Percentiles rank a stretch among this genome's conserved stretches.
These are phyloP conservation scores for Magallana angulata DNA, from an alignment of 1,140 invertebrate genomes.

Conservation along the genomic window DNA sequence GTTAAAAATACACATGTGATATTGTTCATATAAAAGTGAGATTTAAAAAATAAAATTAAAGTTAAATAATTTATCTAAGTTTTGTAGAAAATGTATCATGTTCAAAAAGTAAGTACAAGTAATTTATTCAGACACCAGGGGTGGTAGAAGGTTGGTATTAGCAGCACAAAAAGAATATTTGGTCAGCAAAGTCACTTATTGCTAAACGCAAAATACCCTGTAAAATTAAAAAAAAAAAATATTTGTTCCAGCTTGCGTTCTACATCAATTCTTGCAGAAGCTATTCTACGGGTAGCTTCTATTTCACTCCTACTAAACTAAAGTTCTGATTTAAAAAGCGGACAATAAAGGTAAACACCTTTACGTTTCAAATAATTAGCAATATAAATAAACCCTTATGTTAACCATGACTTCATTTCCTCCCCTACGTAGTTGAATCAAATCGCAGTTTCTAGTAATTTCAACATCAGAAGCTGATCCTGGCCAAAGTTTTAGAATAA, in stretches of 20 bases:
- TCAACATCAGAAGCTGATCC: slow-evolving; percentile 43
- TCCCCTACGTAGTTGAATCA: background rate
- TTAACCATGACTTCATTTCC: background rate
- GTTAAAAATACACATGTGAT: no score
- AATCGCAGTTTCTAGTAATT: background rate
- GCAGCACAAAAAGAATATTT: no score
- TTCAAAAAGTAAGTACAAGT: background rate
- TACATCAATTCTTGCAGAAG: slow-evolving; percentile 11
- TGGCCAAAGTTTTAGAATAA: slow-evolving; percentile 25
- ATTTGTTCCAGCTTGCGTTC: slow-evolving; percentile 54
- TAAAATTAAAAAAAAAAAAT: slow-evolving; percentile 43
- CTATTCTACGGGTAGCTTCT: background rate
- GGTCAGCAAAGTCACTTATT: no score
- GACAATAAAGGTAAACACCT: no score
- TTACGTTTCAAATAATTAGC: no score
- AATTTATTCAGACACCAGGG: background rate
- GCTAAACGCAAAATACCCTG: background rate
- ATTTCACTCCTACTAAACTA: background rate
- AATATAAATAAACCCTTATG: no score
- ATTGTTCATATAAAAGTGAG: no score
- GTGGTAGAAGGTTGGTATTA: background rate
- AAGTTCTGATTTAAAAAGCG: no score
- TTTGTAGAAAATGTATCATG: background rate
- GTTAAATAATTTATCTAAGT: background rate
- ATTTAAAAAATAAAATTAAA: no score